These are phyloP conservation scores for Bombus confusus DNA, from an alignment of 1,140 invertebrate genomes.

Conservation along the genomic window DNA sequence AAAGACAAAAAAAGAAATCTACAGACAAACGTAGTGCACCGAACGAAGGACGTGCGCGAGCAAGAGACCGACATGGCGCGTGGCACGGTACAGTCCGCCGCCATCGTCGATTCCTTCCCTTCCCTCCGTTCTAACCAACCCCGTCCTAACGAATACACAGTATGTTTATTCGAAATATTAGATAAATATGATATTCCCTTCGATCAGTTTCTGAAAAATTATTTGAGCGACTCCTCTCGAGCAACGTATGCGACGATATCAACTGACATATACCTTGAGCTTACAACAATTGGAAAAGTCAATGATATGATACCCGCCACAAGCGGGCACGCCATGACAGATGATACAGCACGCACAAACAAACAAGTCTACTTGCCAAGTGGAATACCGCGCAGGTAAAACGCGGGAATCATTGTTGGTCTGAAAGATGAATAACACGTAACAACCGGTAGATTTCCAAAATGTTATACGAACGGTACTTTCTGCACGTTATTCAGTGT, in stretches of 20 bases:
- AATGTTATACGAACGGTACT: not conserved
- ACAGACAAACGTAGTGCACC: slow-evolving; percentile 54
- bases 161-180: slow-evolving; percentile 8
- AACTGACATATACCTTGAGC: slow-evolving; percentile 24
- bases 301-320: slow-evolving; percentile 55
- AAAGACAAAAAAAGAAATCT: slow-evolving; percentile 44
- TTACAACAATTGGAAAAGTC: slow-evolving; percentile 28
- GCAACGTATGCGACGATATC: not conserved
- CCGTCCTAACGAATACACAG: slow-evolving; percentile 16
- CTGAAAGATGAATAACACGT: not conserved
- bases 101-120: slow-evolving; percentile 72
- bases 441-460: not conserved
- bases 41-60: slow-evolving; percentile 73
- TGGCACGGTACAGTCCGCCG: slow-evolving; percentile 74
- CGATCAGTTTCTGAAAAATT: not conserved
- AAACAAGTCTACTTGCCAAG: slow-evolving; percentile 69
- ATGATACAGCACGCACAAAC: slow-evolving; percentile 71
- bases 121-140: slow-evolving; percentile 52
- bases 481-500: not conserved
- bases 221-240: not conserved
- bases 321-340: slow-evolving; percentile 74
- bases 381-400: slow-evolving; percentile 47
- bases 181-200: not conserved
- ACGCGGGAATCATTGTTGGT: slow-evolving; percentile 42
- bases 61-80: slow-evolving; percentile 76